Conservation (phyloP, 2,113 vertebrate genomes). For the Cercopithecus mona region DNA sequence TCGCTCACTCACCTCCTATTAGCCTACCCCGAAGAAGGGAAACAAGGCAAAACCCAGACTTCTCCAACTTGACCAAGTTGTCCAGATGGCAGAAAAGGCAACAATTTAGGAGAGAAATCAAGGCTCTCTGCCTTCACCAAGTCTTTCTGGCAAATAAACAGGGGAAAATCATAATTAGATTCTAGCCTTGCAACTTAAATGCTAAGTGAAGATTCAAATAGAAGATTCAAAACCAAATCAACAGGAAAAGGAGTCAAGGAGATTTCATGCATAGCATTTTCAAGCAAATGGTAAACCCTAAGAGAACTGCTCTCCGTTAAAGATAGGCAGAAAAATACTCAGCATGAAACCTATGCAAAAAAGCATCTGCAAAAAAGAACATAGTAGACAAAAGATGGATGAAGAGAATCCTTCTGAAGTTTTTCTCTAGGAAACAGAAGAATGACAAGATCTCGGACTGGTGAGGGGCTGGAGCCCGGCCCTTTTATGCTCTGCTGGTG, state of each 20-base stretch:
- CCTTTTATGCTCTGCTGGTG: conserved; percentile 62
- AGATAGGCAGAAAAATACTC: conserved; percentile 52
- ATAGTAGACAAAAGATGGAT: conserved; percentile 38
- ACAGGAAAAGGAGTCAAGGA: not conserved
- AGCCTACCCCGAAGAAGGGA: not conserved
- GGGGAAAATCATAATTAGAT: not conserved
- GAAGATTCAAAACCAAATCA: not conserved
- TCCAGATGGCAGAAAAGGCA: not conserved
- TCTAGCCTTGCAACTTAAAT: conserved; percentile 8
- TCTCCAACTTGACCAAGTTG: not conserved
- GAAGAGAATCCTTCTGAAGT: conserved; percentile 59
- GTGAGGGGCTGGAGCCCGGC: not conserved
- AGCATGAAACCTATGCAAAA: conserved; percentile 68
- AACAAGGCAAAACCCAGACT: not conserved
- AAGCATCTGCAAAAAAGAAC: conserved; percentile 21
- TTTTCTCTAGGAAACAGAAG: conserved; percentile 46
- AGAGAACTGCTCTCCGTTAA: conserved; percentile 38
- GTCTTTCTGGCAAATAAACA: not conserved
- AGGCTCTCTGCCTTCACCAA: not conserved
- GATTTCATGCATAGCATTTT: conserved; percentile 2
- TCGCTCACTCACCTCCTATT: not conserved
- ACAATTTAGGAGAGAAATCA: not conserved
- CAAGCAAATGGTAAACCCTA: conserved; percentile 47
- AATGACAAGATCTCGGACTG: conserved; percentile 6
- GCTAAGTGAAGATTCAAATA: not conserved